A percentile compares a stretch with the other conserved stretches of the same genome.
Evolutionary conservation across 2,113 vertebrate genomes (phyloP).

Genomic region (Chloropsis hardwickii): DNA sequence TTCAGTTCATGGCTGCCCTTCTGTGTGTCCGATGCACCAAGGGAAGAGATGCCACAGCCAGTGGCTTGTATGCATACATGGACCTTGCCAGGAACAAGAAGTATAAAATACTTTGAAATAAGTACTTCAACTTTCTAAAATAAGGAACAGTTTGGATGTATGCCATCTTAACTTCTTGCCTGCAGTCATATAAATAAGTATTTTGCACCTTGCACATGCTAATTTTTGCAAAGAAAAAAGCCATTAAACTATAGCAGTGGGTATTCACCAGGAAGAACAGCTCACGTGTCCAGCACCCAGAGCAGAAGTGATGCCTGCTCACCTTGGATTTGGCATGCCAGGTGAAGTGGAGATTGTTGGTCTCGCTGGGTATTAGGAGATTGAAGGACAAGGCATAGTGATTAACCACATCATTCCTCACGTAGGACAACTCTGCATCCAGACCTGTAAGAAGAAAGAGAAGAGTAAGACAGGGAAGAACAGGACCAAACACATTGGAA

Average conservation of each 20-base stretch:
- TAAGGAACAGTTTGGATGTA: neutral
- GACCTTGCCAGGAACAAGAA: neutral
- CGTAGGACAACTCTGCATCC: slow-evolving; percentile 94
- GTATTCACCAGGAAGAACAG: neutral
- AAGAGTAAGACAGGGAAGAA: neutral
- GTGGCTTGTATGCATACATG: fast-evolving
- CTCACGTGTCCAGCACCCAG: too few species aligned
- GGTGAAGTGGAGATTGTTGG: slow-evolving; percentile 93
- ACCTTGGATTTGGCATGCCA: slow-evolving; percentile 94
- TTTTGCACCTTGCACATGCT: neutral
- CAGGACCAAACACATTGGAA: neutral
- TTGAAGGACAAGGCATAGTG: slow-evolving; percentile 93
- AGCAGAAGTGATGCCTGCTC: neutral
- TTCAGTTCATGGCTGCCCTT: neutral
- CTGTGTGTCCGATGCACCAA: neutral
- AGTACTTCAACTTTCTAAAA: neutral
- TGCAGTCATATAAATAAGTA: neutral
- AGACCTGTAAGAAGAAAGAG: slow-evolving; percentile 75
- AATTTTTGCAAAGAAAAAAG: neutral
- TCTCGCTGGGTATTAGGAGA: slow-evolving; percentile 90
- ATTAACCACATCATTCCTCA: slow-evolving; percentile 92
- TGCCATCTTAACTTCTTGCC: neutral
- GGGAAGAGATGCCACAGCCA: neutral
- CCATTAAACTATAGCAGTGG: neutral
- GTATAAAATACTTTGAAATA: neutral